Conservation (phyloP, 1,140 invertebrate species). For the Trachelipus rathkii region DNA sequence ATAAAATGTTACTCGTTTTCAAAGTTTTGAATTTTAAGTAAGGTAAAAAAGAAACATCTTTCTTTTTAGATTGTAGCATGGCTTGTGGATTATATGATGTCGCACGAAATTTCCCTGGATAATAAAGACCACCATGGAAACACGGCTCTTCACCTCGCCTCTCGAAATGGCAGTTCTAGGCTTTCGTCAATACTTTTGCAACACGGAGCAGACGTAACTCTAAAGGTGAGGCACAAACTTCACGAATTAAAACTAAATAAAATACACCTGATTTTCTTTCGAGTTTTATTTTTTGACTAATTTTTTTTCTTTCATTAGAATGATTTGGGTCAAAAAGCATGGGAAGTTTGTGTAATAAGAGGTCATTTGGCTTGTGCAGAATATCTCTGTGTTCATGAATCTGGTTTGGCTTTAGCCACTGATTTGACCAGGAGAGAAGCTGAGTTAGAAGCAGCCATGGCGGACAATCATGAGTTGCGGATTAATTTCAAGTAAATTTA, state of each 20-base stretch:
- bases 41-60: no score
- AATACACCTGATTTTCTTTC: no score
- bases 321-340: conserved; percentile 44
- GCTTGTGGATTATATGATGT: conserved; percentile 45
- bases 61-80: conserved; percentile 41
- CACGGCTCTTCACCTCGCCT: conserved; percentile 51
- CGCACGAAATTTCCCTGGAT: conserved; percentile 46
- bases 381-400: conserved; percentile 44
- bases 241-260: no score
- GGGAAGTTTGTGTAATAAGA: conserved; percentile 40
- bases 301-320: conserved; percentile 28
- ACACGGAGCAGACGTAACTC: conserved; percentile 47
- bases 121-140: conserved; percentile 50
- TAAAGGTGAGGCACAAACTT: conserved; percentile 39
- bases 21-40: no score
- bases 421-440: conserved; percentile 37
- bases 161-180: conserved; percentile 46
- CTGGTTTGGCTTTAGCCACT: conserved; percentile 33
- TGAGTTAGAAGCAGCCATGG: conserved; percentile 35
- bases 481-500: conserved; percentile 37
- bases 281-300: no score
- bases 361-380: conserved; percentile 44
- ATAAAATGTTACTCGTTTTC: no score
- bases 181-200: conserved; percentile 46
- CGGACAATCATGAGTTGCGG: conserved; percentile 39